These are phyloP conservation scores for Tangara arthus DNA, from an alignment of 2,797 vertebrate genomes.

Conservation along the genomic window DNA sequence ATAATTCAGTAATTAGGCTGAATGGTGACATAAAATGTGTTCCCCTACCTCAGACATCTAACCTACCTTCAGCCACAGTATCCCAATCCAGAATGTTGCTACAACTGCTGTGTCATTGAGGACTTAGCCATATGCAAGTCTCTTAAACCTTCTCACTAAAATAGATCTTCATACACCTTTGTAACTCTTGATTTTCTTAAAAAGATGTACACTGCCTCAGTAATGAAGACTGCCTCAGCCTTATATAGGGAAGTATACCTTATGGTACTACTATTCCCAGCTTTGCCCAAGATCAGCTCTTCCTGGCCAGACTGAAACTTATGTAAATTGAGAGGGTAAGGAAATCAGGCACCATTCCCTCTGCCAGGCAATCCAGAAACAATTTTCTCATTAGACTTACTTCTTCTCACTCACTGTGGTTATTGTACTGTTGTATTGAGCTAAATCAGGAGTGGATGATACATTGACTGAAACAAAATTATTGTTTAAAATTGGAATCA, in stretches of 20 bases:
- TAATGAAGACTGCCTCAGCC: not conserved
- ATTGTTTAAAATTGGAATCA: not conserved
- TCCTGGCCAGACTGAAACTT: not conserved
- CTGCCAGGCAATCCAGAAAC: not conserved
- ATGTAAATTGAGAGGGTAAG: fast-evolving
- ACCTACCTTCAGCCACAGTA: not conserved
- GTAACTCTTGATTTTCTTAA: not conserved
- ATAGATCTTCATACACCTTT: not conserved
- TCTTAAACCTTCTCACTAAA: not conserved
- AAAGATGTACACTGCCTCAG: not conserved
- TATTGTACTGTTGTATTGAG: not conserved
- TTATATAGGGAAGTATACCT: fast-evolving
- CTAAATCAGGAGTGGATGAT: not conserved
- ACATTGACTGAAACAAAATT: not conserved
- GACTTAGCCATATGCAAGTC: not conserved
- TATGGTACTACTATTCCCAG: not conserved
- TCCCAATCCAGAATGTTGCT: not conserved
- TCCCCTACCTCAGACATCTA: not conserved
- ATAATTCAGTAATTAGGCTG: not conserved
- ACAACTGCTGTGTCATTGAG: not conserved
- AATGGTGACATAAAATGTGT: fast-evolving
- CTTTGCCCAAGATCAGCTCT: not conserved
- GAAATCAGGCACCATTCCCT: not conserved
- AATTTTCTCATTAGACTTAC: not conserved
- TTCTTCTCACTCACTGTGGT: not conserved